Base-by-base conservation (phyloP, 1,140 invertebrate species). In the Drosophila arawakana region DNA sequence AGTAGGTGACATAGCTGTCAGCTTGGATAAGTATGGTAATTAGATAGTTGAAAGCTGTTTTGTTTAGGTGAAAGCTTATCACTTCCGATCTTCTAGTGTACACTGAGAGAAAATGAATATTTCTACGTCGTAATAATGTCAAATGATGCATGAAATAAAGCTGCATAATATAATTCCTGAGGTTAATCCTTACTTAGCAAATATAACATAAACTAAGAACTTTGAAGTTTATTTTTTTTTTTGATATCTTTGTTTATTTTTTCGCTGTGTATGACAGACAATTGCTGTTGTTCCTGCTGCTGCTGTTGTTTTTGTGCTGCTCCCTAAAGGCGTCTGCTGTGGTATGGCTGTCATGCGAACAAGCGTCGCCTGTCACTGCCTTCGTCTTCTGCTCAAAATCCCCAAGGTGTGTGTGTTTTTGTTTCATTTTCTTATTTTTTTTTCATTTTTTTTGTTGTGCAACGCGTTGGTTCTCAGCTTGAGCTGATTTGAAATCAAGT, bases 371-470 rank as follows among this genome's bases (percentile, higher is more conserved):
- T 73, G 71, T 74, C 65, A 61, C 37, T 61, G 66, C 59, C 46
- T n/a, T 44, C 50, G 52, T 69, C 39, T 47, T 54, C 35, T 59
- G 41, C 35, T 47, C 50, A 47, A 44, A 30, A 80, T 77, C 82
- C 82, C 82, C 52, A 76, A 83, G 83, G 82, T 74, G 65, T 30
- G 25, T 30, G 25, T 30, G 1, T 30, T 4, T 30, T 0, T 30
- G 25, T 5, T 4, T 30, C 6, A 6, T 5, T 30, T 30, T 30
- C 6, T 5, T 30, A 30, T 30, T 30, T 30, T 30, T 30, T 30
- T 30, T 0, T 0, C 3, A 0, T 30, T 0, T 30, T 30, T 30
- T 30, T 30, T 30, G 25, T 61, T 73, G 41, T 46, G 59, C 35
- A 50, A 54, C 46, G 60, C 34, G 66, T 70, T 30, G 25, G 25